Evolutionary conservation across 2,888 invertebrate genomes (phyloP).

Genomic region (Noctua janthe): DNA sequence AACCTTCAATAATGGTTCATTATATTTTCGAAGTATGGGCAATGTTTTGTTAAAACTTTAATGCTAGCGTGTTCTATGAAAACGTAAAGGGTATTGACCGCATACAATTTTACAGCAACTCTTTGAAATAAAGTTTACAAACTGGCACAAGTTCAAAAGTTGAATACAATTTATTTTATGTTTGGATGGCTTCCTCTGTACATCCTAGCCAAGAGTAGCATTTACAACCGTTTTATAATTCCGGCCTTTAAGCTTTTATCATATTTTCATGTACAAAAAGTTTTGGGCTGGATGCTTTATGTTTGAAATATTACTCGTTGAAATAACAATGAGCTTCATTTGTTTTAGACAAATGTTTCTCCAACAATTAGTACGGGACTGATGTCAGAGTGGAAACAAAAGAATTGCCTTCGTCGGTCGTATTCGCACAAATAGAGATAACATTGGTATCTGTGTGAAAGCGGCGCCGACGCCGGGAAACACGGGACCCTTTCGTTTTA

Average conservation of each 20-base stretch:
- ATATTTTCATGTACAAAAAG: slow-evolving; percentile 28
- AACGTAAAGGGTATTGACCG: slow-evolving; percentile 62
- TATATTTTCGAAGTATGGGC: not conserved
- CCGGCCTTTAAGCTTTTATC: slow-evolving; percentile 28
- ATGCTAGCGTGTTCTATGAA: slow-evolving; percentile 21
- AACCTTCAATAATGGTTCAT: slow-evolving; percentile 34
- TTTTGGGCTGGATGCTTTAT: slow-evolving; percentile 1
- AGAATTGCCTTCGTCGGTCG: slow-evolving; percentile 15
- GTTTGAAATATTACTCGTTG: slow-evolving; percentile 22
- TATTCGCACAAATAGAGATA: slow-evolving; percentile 46
- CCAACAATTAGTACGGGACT: slow-evolving; percentile 19
- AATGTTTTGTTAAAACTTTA: slow-evolving; percentile 25
- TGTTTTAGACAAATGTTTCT: slow-evolving; percentile 24
- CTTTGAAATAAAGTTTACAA: slow-evolving; percentile 54
- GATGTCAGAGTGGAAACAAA: slow-evolving; percentile 26
- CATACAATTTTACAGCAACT: slow-evolving; percentile 65
- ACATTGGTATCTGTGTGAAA: slow-evolving; percentile 19
- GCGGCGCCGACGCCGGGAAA: slow-evolving; percentile 17
- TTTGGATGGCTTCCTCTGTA: slow-evolving; percentile 35
- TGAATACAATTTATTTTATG: slow-evolving; percentile 57
- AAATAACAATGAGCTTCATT: slow-evolving; percentile 38
- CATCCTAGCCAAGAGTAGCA: slow-evolving; percentile 52
- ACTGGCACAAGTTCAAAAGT: slow-evolving; percentile 74
- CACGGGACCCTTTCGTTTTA: slow-evolving; percentile 38
- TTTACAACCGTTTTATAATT: slow-evolving; percentile 41